These are phyloP conservation scores for Gymnothorax reevesii DNA, from an alignment of 2,797 vertebrate species.

Conservation along the genomic window DNA sequence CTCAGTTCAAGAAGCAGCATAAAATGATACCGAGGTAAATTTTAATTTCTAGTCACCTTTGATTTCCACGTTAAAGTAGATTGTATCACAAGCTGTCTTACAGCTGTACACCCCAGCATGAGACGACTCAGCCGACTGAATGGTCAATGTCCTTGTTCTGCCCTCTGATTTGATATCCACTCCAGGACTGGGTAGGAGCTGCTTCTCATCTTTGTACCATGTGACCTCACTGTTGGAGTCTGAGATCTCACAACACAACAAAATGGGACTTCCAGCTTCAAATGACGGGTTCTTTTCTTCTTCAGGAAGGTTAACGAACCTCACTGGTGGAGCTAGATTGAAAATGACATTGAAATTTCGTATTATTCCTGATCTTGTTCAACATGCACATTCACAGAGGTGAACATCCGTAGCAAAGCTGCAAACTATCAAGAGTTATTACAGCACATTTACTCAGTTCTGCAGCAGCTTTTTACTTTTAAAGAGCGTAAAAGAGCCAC, in stretches of 20 bases:
- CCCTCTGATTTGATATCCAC: slow-evolving; percentile 70
- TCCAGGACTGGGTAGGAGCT: slow-evolving; percentile 69
- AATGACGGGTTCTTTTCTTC: slow-evolving; percentile 60
- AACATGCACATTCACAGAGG: slow-evolving; percentile 17
- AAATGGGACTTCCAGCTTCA: slow-evolving; percentile 69
- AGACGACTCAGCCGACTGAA: slow-evolving; percentile 61
- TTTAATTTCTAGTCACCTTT: slow-evolving; percentile 71
- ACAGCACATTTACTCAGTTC: slow-evolving; percentile 42
- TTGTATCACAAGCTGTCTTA: slow-evolving; percentile 54
- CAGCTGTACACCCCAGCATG: slow-evolving; percentile 74
- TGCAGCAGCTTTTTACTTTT: slow-evolving; percentile 37
- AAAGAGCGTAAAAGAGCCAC: not conserved
- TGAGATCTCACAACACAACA: slow-evolving; percentile 83
- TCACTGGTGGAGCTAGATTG: slow-evolving; percentile 65
- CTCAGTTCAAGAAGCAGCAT: slow-evolving; percentile 57
- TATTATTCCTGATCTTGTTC: slow-evolving; percentile 31
- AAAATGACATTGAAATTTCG: slow-evolving; percentile 52
- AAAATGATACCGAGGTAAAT: slow-evolving; percentile 63
- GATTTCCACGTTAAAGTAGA: slow-evolving; percentile 73
- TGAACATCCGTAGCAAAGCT: not conserved
- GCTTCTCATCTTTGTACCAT: slow-evolving; percentile 82
- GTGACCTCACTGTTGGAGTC: slow-evolving; percentile 69
- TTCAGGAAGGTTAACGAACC: slow-evolving; percentile 60
- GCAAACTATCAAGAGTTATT: slow-evolving; percentile 8
- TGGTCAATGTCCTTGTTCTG: slow-evolving; percentile 62